phyloP scores from a whole-genome alignment of 2,797 vertebrate species.

The Phoxinus dragarum region DNA sequence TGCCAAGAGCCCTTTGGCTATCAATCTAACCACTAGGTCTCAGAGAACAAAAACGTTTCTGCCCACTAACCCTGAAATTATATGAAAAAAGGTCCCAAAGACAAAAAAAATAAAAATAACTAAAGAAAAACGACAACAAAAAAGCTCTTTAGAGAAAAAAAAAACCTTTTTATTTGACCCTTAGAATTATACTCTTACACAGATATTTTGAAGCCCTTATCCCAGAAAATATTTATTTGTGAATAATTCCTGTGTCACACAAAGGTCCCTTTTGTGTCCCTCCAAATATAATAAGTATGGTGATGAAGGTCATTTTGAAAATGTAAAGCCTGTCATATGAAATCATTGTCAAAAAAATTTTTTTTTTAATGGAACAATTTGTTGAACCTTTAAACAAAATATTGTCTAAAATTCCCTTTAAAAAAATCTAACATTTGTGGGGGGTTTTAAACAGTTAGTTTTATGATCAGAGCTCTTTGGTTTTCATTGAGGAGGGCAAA shows the following conservation, averaged over 20 bases:
- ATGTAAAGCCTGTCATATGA: too few relatives aligned
- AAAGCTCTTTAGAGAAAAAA: background rate
- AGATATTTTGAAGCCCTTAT: background rate
- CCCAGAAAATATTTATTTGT: background rate
- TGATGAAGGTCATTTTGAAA: background rate
- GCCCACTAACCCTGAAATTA: slow-evolving; percentile 36
- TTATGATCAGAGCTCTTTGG: too few relatives aligned
- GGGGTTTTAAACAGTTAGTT: too few relatives aligned
- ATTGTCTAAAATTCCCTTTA: too few relatives aligned
- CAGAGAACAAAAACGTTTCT: slow-evolving; percentile 10
- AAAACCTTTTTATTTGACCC: background rate
- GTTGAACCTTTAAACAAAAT: too few relatives aligned
- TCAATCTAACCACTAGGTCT: slow-evolving; percentile 21
- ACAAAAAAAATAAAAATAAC: background rate
- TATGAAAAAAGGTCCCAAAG: slow-evolving; percentile 3
- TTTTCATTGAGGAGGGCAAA: background rate
- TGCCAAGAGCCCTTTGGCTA: slow-evolving; percentile 13
- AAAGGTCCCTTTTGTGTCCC: background rate
- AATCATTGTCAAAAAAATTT: too few relatives aligned
- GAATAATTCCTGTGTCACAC: background rate
- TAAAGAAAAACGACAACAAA: background rate
- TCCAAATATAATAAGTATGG: background rate
- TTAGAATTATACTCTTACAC: background rate
- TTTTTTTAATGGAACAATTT: too few relatives aligned
- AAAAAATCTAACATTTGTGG: too few relatives aligned